A percentile compares a stretch with the other conserved stretches of the same genome.
Evolutionary conservation across 2,113 vertebrate genomes (phyloP).

Genomic region (Nerophis lumbriciformis): DNA sequence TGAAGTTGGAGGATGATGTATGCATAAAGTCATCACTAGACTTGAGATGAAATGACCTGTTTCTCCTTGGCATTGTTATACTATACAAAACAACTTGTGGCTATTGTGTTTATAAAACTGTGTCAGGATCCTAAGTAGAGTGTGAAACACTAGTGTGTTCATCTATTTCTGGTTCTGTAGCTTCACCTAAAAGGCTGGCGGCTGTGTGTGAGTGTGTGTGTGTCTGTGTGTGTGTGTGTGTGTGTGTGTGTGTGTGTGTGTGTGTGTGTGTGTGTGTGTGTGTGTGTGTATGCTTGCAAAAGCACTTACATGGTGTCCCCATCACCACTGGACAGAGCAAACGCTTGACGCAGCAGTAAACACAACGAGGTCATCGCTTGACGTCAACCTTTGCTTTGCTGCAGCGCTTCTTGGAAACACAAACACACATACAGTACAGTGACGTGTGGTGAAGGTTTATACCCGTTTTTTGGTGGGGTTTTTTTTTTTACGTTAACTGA

Average conservation of each 20-base stretch:
- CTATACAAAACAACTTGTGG: too few relatives aligned
- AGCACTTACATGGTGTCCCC: neutral
- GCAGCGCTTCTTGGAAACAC: slow-evolving; percentile 43
- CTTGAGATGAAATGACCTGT: too few relatives aligned
- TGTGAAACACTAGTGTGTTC: too few relatives aligned
- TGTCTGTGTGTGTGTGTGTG: neutral
- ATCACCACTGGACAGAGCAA: slow-evolving; percentile 23
- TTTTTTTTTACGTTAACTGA: too few relatives aligned
- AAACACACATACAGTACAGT: slow-evolving; percentile 6
- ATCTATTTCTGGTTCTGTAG: slow-evolving; percentile 25
- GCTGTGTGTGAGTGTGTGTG: neutral
- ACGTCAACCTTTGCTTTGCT: slow-evolving; percentile 50
- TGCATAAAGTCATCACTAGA: too few relatives aligned
- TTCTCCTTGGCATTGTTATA: too few relatives aligned
- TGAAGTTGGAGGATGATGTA: too few relatives aligned
- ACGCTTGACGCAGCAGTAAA: slow-evolving; percentile 52
- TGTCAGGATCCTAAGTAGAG: too few relatives aligned
- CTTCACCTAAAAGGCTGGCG: slow-evolving; percentile 31
- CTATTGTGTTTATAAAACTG: too few relatives aligned
- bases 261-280: neutral
- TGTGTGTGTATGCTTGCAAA: neutral
- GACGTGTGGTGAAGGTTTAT: slow-evolving; percentile 1
- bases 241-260: neutral
- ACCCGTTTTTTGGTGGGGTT: too few relatives aligned
- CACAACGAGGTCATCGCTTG: slow-evolving; percentile 54